These are phyloP conservation scores for Pipistrellus pygmaeus DNA, from an alignment of 2,797 vertebrate genomes.

Conservation along the genomic window DNA sequence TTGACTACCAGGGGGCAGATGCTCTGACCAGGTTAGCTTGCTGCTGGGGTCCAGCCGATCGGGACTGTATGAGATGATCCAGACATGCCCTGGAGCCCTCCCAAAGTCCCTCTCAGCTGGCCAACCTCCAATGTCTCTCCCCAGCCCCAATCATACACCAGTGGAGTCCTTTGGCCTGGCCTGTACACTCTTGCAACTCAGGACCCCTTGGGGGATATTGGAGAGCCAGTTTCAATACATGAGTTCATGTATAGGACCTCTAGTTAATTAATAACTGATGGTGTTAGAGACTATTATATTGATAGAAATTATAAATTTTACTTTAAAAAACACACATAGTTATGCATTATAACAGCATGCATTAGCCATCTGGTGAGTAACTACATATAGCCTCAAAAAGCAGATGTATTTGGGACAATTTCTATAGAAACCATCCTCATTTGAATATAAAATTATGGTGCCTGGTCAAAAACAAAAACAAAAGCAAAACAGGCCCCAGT, in stretches of 20 bases:
- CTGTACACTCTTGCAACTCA: too few species aligned
- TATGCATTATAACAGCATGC: neutral
- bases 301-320: constrained; percentile 47
- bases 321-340: constrained; percentile 37
- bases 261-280: neutral
- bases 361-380: constrained; percentile 53
- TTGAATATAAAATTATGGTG: constrained; percentile 19
- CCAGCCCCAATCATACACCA: too few species aligned
- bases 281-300: neutral
- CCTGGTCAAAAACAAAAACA: neutral
- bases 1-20: too few species aligned
- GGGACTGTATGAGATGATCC: too few species aligned
- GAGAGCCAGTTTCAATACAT: too few species aligned
- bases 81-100: too few species aligned
- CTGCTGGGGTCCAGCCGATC: too few species aligned
- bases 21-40: too few species aligned
- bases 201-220: too few species aligned
- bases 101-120: rapidly evolving
- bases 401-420: constrained; percentile 12
- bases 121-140: too few species aligned
- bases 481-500: neutral
- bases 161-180: too few species aligned
- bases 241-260: too few species aligned
- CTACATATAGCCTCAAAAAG: neutral
- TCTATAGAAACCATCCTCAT: constrained; percentile 62